phyloP scores from a whole-genome alignment of 2,888 invertebrate genomes.

The Clistopyga incitator region DNA sequence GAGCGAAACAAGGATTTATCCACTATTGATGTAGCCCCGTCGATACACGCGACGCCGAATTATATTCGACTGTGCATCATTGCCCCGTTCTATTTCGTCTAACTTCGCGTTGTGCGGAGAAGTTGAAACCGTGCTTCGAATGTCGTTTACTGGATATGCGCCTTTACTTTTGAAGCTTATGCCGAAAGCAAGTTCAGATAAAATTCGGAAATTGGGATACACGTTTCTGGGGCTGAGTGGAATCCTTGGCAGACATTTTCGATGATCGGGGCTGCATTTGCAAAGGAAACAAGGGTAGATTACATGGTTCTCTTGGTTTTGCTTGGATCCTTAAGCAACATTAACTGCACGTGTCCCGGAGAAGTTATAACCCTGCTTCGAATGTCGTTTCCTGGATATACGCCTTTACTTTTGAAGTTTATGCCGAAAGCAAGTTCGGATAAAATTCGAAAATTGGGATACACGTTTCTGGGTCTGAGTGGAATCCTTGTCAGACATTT shows the following conservation, averaged over 20 bases:
- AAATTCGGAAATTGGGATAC: background rate
- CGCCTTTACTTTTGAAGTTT: too few species aligned
- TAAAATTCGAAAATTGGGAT: background rate
- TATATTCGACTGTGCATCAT: conserved; percentile 16
- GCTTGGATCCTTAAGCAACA: too few species aligned
- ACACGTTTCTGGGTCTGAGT: too few species aligned
- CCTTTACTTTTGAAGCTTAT: background rate
- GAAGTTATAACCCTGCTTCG: too few species aligned
- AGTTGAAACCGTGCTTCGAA: background rate
- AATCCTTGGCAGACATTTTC: background rate
- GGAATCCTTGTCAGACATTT: background rate
- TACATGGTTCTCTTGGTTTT: too few species aligned
- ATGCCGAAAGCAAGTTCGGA: too few species aligned
- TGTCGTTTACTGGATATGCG: background rate
- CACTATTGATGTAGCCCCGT: conserved; percentile 36
- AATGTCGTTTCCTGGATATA: too few species aligned
- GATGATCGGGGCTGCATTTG: background rate
- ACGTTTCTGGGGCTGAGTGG: background rate
- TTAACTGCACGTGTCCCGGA: too few species aligned
- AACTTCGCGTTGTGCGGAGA: background rate
- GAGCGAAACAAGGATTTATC: conserved; percentile 54
- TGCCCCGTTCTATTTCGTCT: background rate
- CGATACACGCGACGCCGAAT: background rate
- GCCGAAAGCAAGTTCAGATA: background rate
- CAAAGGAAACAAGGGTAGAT: too few species aligned